phyloP scores from a whole-genome alignment of 2,888 invertebrate species.

The Oscheius myriophilus region DNA sequence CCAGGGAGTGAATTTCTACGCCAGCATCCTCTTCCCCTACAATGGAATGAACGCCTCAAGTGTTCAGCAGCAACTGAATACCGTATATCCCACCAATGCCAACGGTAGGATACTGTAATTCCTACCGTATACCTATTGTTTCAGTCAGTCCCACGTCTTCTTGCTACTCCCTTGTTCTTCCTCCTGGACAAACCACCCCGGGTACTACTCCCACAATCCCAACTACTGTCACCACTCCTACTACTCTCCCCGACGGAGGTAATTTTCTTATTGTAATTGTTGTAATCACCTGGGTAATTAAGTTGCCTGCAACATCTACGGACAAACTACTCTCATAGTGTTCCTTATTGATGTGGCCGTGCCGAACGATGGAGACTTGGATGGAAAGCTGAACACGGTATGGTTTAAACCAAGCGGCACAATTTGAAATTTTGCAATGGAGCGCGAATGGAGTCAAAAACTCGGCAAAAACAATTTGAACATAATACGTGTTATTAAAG shows the following conservation, averaged over 20 bases:
- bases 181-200: conserved; percentile 2
- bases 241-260: neutral
- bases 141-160: conserved; percentile 16
- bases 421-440: no score
- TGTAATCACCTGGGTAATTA: neutral
- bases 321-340: neutral
- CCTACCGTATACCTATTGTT: neutral
- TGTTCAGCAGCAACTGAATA: conserved; percentile 20
- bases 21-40: conserved; percentile 20
- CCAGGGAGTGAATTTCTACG: conserved; percentile 10
- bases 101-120: neutral
- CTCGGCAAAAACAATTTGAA: no score
- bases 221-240: conserved; percentile 4
- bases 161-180: neutral
- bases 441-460: no score
- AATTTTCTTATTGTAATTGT: neutral
- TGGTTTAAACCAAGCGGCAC: no score
- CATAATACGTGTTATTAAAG: no score
- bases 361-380: conserved; percentile 17
- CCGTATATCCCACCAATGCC: conserved; percentile 8
- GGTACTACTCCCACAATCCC: neutral
- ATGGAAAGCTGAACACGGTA: conserved; percentile 21
- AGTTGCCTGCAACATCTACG: conserved; percentile 18
- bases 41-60: conserved; percentile 2
- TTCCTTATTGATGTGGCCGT: conserved; percentile 26